A percentile compares a stretch with the other conserved stretches of the same genome.
Evolutionary conservation across 2,113 vertebrate genomes (phyloP).

Genomic region (Zingel zingel): DNA sequence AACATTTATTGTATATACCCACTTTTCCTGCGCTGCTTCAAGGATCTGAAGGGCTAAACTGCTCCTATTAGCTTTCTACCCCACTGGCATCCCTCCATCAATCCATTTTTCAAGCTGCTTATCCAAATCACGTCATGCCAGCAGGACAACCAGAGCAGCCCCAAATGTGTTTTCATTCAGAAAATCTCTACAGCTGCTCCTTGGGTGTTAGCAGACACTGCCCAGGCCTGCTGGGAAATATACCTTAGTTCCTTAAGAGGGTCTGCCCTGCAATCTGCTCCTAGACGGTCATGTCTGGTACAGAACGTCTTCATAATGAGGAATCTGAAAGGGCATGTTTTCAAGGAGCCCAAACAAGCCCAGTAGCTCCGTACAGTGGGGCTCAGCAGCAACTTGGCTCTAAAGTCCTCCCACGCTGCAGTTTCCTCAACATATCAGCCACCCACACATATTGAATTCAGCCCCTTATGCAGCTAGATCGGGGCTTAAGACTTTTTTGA

Average conservation of each 20-base stretch:
- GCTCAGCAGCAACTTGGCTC: slow-evolving; percentile 37
- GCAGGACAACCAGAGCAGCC: slow-evolving; percentile 46
- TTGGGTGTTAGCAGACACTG: slow-evolving; percentile 28
- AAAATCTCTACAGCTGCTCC: slow-evolving; percentile 53
- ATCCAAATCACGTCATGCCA: slow-evolving; percentile 52
- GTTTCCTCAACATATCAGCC: slow-evolving; percentile 43
- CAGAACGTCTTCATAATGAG: slow-evolving; percentile 27
- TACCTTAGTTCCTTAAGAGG: slow-evolving; percentile 33
- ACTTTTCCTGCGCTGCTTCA: slow-evolving; percentile 3
- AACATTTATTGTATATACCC: background rate
- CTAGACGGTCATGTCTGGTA: slow-evolving; percentile 20
- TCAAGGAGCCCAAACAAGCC: slow-evolving; percentile 23
- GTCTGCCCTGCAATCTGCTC: slow-evolving; percentile 31
- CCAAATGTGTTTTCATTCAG: slow-evolving; percentile 45
- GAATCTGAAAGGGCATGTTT: slow-evolving; percentile 29
- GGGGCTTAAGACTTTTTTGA: slow-evolving; percentile 23
- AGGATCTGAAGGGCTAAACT: slow-evolving; percentile 15
- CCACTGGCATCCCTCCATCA: slow-evolving; percentile 29
- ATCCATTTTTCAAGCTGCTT: slow-evolving; percentile 56
- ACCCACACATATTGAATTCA: slow-evolving; percentile 39
- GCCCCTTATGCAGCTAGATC: background rate
- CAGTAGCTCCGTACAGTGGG: slow-evolving; percentile 23
- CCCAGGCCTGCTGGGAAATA: slow-evolving; percentile 39
- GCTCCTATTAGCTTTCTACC: slow-evolving; percentile 23
- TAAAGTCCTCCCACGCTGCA: slow-evolving; percentile 29